Conservation (phyloP, 2,888 invertebrate genomes). For the Andrena bucephala region DNA sequence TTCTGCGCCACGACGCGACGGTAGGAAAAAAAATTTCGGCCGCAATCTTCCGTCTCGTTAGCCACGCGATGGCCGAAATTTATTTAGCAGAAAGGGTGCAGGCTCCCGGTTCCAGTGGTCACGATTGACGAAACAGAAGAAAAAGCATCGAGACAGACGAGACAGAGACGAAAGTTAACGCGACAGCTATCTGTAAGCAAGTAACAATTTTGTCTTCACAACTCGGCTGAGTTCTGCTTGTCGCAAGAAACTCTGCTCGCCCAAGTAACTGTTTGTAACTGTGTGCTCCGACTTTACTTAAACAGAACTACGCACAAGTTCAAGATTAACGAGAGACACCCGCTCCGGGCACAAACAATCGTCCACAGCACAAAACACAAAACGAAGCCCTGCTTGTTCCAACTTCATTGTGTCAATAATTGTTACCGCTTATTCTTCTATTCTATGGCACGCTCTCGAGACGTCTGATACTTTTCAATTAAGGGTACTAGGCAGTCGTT, state of each 20-base stretch:
- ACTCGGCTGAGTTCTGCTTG: background rate
- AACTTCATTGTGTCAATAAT: too few species aligned
- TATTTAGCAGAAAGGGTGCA: constrained; percentile 37
- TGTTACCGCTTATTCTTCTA: too few species aligned
- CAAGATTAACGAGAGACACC: constrained; percentile 10
- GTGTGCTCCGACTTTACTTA: background rate
- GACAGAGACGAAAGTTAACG: background rate
- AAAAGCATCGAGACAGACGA: background rate
- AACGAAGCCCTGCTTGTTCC: too few species aligned
- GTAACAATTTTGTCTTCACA: background rate
- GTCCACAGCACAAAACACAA: too few species aligned
- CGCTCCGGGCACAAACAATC: background rate
- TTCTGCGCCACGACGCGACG: background rate
- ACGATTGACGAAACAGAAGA: background rate
- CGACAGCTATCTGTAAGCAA: background rate
- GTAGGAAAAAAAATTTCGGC: constrained; percentile 17
- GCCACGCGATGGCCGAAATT: constrained; percentile 22
- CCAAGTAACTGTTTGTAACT: background rate
- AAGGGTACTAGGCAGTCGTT: too few species aligned
- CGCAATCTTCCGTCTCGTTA: constrained; percentile 53
- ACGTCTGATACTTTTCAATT: too few species aligned
- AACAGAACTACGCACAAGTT: constrained; percentile 2
- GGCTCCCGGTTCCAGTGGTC: background rate
- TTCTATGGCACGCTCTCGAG: too few species aligned
- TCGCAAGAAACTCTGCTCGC: background rate